Percentiles rank a stretch among this genome's conserved stretches.
Evolutionary conservation across 2,113 vertebrate species (phyloP).

Genomic region (Chaetodon trifascialis): DNA sequence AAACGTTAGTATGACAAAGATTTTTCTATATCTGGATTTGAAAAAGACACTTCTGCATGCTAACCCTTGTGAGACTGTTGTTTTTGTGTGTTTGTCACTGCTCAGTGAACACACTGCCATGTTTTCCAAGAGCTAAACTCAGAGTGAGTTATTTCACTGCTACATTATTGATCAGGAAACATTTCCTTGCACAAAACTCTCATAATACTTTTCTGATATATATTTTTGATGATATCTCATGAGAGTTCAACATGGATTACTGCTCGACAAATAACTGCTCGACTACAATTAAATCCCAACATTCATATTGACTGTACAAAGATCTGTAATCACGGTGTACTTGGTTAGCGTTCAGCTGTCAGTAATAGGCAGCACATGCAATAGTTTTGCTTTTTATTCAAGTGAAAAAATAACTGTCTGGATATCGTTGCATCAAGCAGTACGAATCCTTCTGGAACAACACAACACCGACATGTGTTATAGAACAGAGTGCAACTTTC

Average conservation of each 20-base stretch:
- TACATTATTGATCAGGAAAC: too few species aligned
- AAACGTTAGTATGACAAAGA: background rate
- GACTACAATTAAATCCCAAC: background rate
- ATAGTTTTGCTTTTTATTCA: background rate
- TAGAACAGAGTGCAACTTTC: background rate
- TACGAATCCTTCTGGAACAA: background rate
- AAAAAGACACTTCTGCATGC: background rate
- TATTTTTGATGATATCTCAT: background rate
- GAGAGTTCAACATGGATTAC: background rate
- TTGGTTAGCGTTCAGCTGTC: background rate
- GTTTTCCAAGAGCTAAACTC: background rate
- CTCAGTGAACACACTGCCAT: background rate
- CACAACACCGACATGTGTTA: background rate
- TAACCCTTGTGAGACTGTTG: background rate
- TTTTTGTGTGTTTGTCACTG: background rate
- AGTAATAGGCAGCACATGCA: background rate
- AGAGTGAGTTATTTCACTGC: too few species aligned
- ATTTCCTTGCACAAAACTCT: background rate
- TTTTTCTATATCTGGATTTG: background rate
- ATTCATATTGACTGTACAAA: background rate
- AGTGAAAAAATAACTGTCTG: background rate
- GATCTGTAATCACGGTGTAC: background rate
- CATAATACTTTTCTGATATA: background rate
- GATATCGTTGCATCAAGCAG: background rate
- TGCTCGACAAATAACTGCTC: background rate